phyloP scores from a whole-genome alignment of 2,888 invertebrate species.

The Leptogaster cylindrica region DNA sequence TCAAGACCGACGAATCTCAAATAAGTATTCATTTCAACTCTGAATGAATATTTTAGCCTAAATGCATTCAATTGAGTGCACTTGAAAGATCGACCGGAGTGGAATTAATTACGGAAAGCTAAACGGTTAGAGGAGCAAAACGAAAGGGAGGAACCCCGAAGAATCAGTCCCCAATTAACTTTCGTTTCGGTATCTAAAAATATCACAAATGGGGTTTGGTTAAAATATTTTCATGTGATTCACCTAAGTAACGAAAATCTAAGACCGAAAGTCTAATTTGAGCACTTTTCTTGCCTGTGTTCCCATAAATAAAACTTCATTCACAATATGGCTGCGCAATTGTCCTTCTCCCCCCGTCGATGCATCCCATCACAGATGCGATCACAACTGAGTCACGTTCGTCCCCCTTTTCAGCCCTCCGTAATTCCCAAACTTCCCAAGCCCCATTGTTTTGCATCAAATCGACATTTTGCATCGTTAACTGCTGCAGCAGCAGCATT shows the following conservation, averaged over 20 bases:
- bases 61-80: no score
- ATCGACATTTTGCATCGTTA: conserved; percentile 31
- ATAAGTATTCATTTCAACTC: no score
- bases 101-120: background rate
- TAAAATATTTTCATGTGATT: conserved; percentile 9
- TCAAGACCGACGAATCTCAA: no score
- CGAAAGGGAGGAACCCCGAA: background rate
- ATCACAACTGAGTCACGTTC: no score
- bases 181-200: background rate
- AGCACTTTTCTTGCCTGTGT: conserved; percentile 16
- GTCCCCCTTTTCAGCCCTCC: no score
- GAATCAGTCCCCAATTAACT: background rate
- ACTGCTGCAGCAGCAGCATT: background rate
- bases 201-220: background rate
- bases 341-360: no score
- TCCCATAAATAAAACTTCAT: conserved; percentile 34
- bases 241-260: background rate
- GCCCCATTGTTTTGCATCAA: conserved; percentile 21
- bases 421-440: no score
- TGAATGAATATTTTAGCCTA: background rate
- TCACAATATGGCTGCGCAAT: conserved; percentile 9
- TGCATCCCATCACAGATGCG: no score
- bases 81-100: background rate
- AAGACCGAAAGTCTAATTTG: conserved; percentile 16
- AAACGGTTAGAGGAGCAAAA: background rate